Conservation (phyloP, 2,113 vertebrate genomes). For the Caloenas nicobarica region DNA sequence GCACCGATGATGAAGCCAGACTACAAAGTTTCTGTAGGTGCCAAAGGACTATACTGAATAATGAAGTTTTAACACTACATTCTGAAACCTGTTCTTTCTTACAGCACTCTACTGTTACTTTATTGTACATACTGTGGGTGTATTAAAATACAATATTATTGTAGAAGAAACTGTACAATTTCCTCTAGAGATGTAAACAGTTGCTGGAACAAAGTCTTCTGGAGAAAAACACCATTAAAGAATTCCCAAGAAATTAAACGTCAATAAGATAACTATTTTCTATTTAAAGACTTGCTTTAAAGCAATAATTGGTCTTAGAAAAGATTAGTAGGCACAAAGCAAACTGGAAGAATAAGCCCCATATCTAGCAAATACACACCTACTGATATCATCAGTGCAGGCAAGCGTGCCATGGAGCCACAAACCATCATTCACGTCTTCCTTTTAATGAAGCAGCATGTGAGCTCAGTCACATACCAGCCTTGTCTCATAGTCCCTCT, state of each 20-base stretch:
- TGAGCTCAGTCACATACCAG: neutral
- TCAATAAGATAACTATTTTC: neutral
- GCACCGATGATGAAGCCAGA: neutral
- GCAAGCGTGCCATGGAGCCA: neutral
- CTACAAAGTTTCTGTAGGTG: neutral
- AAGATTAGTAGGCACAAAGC: neutral
- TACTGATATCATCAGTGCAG: neutral
- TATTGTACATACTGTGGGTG: neutral
- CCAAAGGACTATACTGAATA: neutral
- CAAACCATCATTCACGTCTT: neutral
- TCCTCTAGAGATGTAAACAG: neutral
- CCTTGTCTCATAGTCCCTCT: neutral
- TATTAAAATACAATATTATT: neutral
- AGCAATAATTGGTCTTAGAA: neutral
- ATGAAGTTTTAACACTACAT: neutral
- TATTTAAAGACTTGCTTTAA: neutral
- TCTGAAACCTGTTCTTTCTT: neutral
- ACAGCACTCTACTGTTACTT: neutral
- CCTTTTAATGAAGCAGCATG: neutral
- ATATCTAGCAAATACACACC: neutral
- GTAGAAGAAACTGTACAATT: neutral
- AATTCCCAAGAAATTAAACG: neutral
- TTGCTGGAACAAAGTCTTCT: neutral
- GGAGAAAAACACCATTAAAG: neutral
- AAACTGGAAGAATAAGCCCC: neutral